These are phyloP conservation scores for Microctonus aethiopoides DNA, from an alignment of 2,888 invertebrate species.

Conservation along the genomic window DNA sequence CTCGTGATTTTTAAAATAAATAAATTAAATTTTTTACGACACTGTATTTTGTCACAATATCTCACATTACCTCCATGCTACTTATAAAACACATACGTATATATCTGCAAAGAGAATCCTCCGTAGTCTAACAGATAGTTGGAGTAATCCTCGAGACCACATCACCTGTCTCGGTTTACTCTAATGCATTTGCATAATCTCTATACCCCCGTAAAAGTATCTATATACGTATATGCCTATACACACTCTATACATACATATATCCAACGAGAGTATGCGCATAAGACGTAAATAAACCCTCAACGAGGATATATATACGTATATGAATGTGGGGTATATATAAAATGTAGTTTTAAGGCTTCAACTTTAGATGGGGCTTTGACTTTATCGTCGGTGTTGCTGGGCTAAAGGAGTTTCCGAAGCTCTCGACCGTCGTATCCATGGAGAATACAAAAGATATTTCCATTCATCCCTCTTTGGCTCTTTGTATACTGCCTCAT, in stretches of 20 bases:
- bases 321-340: slow-evolving; percentile 29
- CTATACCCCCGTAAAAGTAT: slow-evolving; percentile 37
- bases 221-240: too few relatives aligned
- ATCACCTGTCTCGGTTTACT: slow-evolving; percentile 47
- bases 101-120: neutral
- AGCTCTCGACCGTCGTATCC: slow-evolving; percentile 11
- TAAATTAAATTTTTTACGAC: neutral
- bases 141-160: slow-evolving; percentile 43
- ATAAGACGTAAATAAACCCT: slow-evolving; percentile 21
- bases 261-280: slow-evolving; percentile 19
- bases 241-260: slow-evolving; percentile 24
- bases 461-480: neutral
- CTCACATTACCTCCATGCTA: neutral
- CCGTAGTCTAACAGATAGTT: slow-evolving; percentile 36
- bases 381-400: slow-evolving; percentile 15
- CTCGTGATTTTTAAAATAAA: neutral
- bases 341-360: slow-evolving; percentile 38
- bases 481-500: neutral
- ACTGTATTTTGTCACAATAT: neutral
- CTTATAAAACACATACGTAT: neutral
- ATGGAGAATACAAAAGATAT: slow-evolving; percentile 10
- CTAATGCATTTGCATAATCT: slow-evolving; percentile 48
- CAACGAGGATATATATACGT: slow-evolving; percentile 2
- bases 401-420: slow-evolving; percentile 11
- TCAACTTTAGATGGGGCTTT: slow-evolving; percentile 32